phyloP scores from a whole-genome alignment of 2,797 vertebrate species.

The Lutjanus campechanus region DNA sequence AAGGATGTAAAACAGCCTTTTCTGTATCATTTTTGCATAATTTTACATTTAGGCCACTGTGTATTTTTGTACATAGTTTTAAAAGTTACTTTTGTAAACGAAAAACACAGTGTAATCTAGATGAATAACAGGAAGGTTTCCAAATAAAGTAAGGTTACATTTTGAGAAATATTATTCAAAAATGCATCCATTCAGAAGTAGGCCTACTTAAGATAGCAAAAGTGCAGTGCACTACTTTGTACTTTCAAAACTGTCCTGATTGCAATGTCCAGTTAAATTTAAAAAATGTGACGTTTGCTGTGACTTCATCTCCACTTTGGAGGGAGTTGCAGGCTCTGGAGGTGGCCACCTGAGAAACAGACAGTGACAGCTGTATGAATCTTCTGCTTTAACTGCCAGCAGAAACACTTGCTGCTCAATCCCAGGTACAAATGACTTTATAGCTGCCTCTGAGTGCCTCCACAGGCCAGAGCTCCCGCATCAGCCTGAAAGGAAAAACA shows the following conservation, averaged over 20 bases:
- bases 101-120: too few species aligned
- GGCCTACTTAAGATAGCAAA: background rate
- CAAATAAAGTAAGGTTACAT: background rate
- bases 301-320: constrained; percentile 15
- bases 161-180: background rate
- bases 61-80: background rate
- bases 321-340: constrained; percentile 31
- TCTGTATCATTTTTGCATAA: too few species aligned
- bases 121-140: background rate
- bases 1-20: too few species aligned
- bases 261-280: background rate
- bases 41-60: too few species aligned
- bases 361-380: constrained; percentile 66
- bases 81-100: background rate
- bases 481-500: constrained; percentile 52
- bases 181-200: background rate
- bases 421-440: constrained; percentile 70
- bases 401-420: constrained; percentile 55
- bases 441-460: constrained; percentile 44
- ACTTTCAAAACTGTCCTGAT: background rate
- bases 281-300: constrained; percentile 3
- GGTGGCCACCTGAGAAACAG: constrained; percentile 47
- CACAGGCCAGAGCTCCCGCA: constrained; percentile 47
- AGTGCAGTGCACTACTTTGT: background rate
- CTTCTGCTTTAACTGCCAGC: constrained; percentile 61